Evolutionary conservation across 2,797 vertebrate genomes (phyloP), one percentile per base, ranked within the genome.

Genomic region (Rhinichthys osculus): DNA sequence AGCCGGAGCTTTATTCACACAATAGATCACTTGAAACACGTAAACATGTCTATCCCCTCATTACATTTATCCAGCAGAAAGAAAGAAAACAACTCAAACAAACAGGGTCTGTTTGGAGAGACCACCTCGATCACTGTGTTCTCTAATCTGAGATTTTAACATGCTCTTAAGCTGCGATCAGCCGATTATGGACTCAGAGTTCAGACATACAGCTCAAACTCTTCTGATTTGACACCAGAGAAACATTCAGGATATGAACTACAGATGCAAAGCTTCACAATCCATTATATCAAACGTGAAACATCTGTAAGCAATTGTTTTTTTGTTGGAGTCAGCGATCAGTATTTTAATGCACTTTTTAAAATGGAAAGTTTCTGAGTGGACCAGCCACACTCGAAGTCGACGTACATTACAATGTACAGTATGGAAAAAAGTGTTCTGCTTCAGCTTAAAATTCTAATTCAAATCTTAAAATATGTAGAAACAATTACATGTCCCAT

Each of bases 91-190:
- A 84, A 80, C 17, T 80, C 13, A 70, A 54, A 84, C 62, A 78
- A 84, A 85, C 76, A 85, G 19, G 74, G 52, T 72, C 52, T 71
- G 66, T 71, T 79, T 79, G 83, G 66, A 79, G 38, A 79, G 83
- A 85, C 67, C 83, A 47, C 67, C 66, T 62, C 30, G 16, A 38
- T 72, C 40, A 14, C 27, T 0, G 50, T 74, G 21, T 52, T 70
- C 21, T 64, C 35, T 85, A 85, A 85, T 85, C 83, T 47, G 66
- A 85, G 52, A 30, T 79, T 84, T 85, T 59, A 72, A 71, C 54
- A 35, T 85, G n/a, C 52, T 47, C 38, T 79, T 64, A 72, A 79
- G 9, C 83, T 33, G 50, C 33, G 50, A 72, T 85, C 83, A 85
- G 67, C 52, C n/a, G 83, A 79, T 85, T 85, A 71, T 71, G 8